A percentile compares a stretch with the other conserved stretches of the same genome.
Evolutionary conservation across 2,113 vertebrate genomes (phyloP).

Genomic region (Protomyctophum bolini): DNA sequence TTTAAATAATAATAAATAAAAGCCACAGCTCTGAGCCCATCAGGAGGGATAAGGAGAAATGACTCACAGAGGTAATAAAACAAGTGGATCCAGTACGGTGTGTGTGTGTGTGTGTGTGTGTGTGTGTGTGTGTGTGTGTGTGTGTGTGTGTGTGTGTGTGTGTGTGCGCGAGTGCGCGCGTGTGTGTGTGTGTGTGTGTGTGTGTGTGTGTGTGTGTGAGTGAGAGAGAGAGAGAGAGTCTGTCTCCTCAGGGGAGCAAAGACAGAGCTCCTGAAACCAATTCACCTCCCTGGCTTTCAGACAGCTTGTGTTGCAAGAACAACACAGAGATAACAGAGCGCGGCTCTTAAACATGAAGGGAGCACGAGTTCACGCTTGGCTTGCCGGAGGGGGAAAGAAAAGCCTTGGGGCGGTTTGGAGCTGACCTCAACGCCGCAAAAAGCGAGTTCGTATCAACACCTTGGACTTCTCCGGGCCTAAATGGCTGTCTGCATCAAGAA

Average conservation of each 20-base stretch:
- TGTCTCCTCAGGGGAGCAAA: conserved; percentile 24
- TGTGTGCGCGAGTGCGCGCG: too few species aligned
- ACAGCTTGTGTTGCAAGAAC: conserved; percentile 76
- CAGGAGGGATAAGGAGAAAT: neutral
- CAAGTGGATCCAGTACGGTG: too few species aligned
- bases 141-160: too few species aligned
- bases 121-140: too few species aligned
- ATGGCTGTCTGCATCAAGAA: conserved; percentile 16
- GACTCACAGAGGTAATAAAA: neutral
- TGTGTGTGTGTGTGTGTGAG: too few species aligned
- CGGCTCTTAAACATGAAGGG: conserved; percentile 52
- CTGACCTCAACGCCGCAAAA: conserved; percentile 39
- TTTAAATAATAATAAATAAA: too few species aligned
- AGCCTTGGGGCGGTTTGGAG: conserved; percentile 30
- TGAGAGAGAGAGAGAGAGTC: neutral
- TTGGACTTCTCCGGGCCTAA: conserved; percentile 29
- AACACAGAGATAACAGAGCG: conserved; percentile 58
- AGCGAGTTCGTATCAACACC: conserved; percentile 52
- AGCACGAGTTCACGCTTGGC: conserved; percentile 49
- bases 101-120: too few species aligned
- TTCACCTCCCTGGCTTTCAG: conserved; percentile 56
- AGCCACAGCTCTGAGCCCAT: too few species aligned
- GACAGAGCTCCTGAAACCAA: conserved; percentile 61
- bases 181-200: too few species aligned
- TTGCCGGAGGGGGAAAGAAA: conserved; percentile 25